These are phyloP conservation scores for Eupelmus urozonus DNA, from an alignment of 2,888 invertebrate species.

Conservation along the genomic window DNA sequence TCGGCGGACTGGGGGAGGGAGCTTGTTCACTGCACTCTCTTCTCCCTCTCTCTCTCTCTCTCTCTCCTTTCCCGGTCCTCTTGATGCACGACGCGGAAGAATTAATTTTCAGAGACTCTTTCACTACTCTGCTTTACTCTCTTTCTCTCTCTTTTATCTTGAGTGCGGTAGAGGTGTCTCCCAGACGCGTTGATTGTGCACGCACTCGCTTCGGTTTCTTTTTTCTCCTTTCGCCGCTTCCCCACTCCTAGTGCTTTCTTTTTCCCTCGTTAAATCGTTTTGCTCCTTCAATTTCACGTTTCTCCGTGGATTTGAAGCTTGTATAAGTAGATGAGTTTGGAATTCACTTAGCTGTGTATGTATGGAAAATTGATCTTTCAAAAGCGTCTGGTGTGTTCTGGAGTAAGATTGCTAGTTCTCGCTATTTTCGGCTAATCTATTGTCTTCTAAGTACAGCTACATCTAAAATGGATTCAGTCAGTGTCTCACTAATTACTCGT, in stretches of 20 bases:
- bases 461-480: too few relatives aligned
- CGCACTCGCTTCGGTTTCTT: constrained; percentile 4
- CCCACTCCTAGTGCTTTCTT: not conserved
- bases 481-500: too few relatives aligned
- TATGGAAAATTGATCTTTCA: too few relatives aligned
- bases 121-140: not conserved
- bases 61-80: not conserved
- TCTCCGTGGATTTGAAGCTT: not conserved
- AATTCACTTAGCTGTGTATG: too few relatives aligned
- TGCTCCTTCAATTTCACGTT: constrained; percentile 10
- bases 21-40: too few relatives aligned
- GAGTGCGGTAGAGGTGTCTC: not conserved
- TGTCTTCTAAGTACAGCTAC: too few relatives aligned
- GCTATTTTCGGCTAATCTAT: not conserved
- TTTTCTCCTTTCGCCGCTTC: not conserved
- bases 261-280: constrained; percentile 17
- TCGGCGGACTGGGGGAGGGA: not conserved
- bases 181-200: constrained; percentile 13
- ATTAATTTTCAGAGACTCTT: constrained; percentile 35
- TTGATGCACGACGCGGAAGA: constrained; percentile 28
- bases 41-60: not conserved
- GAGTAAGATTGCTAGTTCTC: not conserved
- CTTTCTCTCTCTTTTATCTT: not conserved
- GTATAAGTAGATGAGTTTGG: too few relatives aligned
- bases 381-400: too few relatives aligned